Conservation (phyloP, 2,113 vertebrate genomes). For the Varanus salvator region DNA sequence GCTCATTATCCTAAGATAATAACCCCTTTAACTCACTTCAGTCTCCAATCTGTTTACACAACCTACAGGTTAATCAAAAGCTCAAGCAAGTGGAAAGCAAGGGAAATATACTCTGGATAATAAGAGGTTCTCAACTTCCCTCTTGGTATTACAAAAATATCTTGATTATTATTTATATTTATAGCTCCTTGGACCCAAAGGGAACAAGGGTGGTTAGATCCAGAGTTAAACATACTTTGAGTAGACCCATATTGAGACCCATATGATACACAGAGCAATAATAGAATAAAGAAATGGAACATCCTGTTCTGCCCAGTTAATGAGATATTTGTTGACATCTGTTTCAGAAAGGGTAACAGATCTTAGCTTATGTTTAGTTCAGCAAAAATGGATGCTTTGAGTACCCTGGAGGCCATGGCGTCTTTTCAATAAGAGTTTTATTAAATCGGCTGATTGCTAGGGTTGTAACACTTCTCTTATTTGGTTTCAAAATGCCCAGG, state of each 20-base stretch:
- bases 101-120: background rate
- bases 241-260: background rate
- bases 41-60: slow-evolving; percentile 12
- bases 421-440: no score
- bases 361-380: no score
- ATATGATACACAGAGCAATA: no score
- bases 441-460: no score
- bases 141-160: background rate
- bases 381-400: no score
- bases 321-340: no score
- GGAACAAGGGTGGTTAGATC: background rate
- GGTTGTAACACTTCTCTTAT: no score
- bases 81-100: background rate
- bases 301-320: no score
- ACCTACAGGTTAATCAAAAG: slow-evolving; percentile 18
- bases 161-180: background rate
- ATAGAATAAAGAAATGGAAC: no score
- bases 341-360: no score
- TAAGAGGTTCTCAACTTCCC: background rate
- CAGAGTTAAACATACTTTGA: background rate
- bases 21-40: slow-evolving; percentile 8
- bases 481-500: no score
- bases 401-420: no score
- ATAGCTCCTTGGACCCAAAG: background rate
- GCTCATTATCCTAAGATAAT: slow-evolving; percentile 11